Percentiles rank a stretch among this genome's conserved stretches.
phyloP scores from a whole-genome alignment of 2,888 invertebrate species.

The Formica aserva region DNA sequence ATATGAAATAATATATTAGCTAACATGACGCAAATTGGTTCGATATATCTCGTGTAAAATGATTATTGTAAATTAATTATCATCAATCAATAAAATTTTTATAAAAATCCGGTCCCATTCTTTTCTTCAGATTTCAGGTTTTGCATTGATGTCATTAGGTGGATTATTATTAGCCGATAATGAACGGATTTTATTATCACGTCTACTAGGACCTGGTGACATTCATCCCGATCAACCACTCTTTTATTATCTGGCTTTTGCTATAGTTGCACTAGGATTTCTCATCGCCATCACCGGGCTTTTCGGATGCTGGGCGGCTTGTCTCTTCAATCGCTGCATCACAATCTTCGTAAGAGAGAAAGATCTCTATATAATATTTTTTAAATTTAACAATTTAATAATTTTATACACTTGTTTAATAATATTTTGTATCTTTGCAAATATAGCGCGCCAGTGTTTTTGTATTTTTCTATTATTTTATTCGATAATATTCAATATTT shows the following conservation, averaged over 20 bases:
- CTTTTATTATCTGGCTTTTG: slow-evolving; percentile 92
- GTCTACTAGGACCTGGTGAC: slow-evolving; percentile 89
- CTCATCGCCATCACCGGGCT: slow-evolving; percentile 90
- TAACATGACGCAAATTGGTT: not conserved
- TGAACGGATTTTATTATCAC: slow-evolving; percentile 90
- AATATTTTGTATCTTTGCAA: not conserved
- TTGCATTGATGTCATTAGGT: slow-evolving; percentile 90
- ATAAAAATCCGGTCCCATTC: slow-evolving; percentile 3
- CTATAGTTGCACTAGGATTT: slow-evolving; percentile 90
- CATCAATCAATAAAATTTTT: not conserved
- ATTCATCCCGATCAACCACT: slow-evolving; percentile 90
- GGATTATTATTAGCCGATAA: slow-evolving; percentile 91
- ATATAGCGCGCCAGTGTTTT: not conserved
- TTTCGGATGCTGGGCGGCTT: slow-evolving; percentile 93
- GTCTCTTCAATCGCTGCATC: slow-evolving; percentile 90
- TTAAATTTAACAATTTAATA: not conserved
- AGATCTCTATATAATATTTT: not conserved
- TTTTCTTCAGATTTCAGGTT: slow-evolving; percentile 90
- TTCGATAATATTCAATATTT: not conserved
- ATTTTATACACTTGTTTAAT: not conserved
- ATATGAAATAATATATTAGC: not conserved
- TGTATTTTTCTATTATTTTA: not conserved
- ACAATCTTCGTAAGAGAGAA: slow-evolving; percentile 89
- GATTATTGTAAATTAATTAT: not conserved
- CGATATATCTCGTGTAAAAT: not conserved